Evolutionary conservation across 2,888 invertebrate genomes (phyloP), one percentile per base, ranked within the genome.

Genomic region (Neocrepidodera transversa): DNA sequence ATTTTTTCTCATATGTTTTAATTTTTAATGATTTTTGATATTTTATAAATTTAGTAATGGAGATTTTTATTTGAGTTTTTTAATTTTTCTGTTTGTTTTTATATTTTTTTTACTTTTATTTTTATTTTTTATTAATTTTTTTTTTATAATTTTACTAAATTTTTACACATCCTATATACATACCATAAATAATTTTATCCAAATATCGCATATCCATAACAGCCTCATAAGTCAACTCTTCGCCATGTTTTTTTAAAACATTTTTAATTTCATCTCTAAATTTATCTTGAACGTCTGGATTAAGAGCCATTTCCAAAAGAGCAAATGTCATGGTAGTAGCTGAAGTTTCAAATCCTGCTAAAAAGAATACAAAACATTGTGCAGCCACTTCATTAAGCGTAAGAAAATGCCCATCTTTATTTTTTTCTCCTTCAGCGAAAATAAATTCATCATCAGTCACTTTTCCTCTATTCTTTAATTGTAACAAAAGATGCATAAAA

Each of bases 401-500:
- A 28, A 56, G 30, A 48, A 16, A 63, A 60, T 16, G 42, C 16
- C 16, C 45, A 45, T 6, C 63, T 62, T 54, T 68, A 58, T 26
- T 59, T 13, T 43, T 63, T 55, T 6, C 58, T 14, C 26, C 35
- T 2, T 28, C 26, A 14, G 2, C 14, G 10, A 38, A 16, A 6
- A 45, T 40, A 11, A 66, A 28, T 10, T 58, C 68, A 23, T 70
- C 70, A 20, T 71, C 61, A 2, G 65, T 54, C 1, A 53, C 54
- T 55, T 59, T 65, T 10, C 68, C 72, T 20, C 64, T 69, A 38
- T 78, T 80, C 63, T 78, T 79, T 42, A 78, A 62, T n/a, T 81
- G 79, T 2, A 83, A 74, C 54, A 83, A 66, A 28, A 82, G 65
- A 54, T 84, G 80, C 16, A 85, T 71, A 57, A 83, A 85, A 65